phyloP scores from a whole-genome alignment of 2,797 vertebrate genomes.

The Delichon dasypus region DNA sequence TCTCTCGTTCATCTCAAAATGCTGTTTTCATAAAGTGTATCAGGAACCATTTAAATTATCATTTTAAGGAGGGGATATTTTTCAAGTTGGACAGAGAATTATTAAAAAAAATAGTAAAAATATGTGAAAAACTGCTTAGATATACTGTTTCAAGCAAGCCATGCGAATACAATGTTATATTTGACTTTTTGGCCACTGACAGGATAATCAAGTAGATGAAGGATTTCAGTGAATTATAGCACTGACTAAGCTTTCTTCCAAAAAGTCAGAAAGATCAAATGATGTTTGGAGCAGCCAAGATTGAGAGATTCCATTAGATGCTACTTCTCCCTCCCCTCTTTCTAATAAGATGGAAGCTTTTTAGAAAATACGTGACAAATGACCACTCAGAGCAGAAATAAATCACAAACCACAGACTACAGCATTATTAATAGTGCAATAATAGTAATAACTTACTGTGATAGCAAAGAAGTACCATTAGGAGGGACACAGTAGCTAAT shows the following conservation, averaged over 20 bases:
- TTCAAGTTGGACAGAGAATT: not conserved
- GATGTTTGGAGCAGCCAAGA: conserved; percentile 40
- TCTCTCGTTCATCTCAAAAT: not conserved
- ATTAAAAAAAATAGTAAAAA: not conserved
- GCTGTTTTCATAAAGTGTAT: not conserved
- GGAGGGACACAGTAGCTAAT: conserved; percentile 40
- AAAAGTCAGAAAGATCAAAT: conserved; percentile 29
- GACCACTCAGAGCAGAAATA: conserved; percentile 41
- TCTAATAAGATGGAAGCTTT: conserved; percentile 54
- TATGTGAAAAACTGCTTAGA: not conserved
- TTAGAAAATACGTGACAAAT: conserved; percentile 60
- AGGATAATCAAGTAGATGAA: conserved; percentile 36
- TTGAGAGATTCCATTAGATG: conserved; percentile 46
- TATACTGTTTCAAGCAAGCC: not conserved
- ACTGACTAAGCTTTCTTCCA: not conserved
- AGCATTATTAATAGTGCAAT: conserved; percentile 55
- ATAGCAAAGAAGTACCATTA: conserved; percentile 34
- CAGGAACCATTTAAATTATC: not conserved
- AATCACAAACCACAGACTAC: conserved; percentile 31
- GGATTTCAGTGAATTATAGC: conserved; percentile 7
- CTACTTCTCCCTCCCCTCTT: not conserved
- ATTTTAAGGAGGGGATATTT: not conserved
- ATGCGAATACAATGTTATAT: not conserved
- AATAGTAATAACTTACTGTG: conserved; percentile 59
- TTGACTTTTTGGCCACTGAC: not conserved